Base-by-base conservation (phyloP, 1,140 invertebrate genomes). In the Scaptomyza pallida region DNA sequence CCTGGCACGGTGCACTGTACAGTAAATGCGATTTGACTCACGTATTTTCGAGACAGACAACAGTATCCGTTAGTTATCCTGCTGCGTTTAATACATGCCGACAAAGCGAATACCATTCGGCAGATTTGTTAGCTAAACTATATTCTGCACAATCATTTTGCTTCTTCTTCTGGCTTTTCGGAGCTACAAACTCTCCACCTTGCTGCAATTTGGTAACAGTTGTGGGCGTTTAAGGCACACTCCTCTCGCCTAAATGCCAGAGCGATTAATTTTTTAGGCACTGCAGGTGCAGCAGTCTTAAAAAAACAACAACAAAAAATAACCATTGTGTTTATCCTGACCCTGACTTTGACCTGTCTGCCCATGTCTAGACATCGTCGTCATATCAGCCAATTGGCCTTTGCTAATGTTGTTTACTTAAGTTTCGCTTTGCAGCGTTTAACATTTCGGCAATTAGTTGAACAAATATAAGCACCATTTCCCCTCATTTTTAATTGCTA, bases 391-490 rank as follows among this genome's bases (percentile, higher is more conserved):
- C 47, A 69, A 63, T 69, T 48, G 50, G 47, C 41, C 33, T 57
- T 47, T 23, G 33, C 68, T 72, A 75, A 72, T 72, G 72, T 72
- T 75, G 72, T 75, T 75, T 75, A 61, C 68, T 56, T 61, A 37
- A 50, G 44, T 64, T 57, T 17, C 54, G 30, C 30, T 48, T 8
- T 33, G 41, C 19, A 37, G 8, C 43, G 41, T 61, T 62, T 62
- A 43, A 9, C 17, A n/a, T 63, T 71, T 71, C 26, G 40, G 54
- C 47, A 71, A 71, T 71, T 71, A 71, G 54, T 43, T 43, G 23
- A 30, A 52, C 47, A 71, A 57, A 40, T 23, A 50, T 45, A 10
- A 6, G 2, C 51, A 52, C 15, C 5, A 26, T 26, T 61, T 17
- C 4, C 12, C 5, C n/a, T 4, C 40, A 37, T 23, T 75, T 71